These are phyloP conservation scores for Percopsis omiscomaycus DNA, from an alignment of 2,797 vertebrate genomes.

Conservation along the genomic window DNA sequence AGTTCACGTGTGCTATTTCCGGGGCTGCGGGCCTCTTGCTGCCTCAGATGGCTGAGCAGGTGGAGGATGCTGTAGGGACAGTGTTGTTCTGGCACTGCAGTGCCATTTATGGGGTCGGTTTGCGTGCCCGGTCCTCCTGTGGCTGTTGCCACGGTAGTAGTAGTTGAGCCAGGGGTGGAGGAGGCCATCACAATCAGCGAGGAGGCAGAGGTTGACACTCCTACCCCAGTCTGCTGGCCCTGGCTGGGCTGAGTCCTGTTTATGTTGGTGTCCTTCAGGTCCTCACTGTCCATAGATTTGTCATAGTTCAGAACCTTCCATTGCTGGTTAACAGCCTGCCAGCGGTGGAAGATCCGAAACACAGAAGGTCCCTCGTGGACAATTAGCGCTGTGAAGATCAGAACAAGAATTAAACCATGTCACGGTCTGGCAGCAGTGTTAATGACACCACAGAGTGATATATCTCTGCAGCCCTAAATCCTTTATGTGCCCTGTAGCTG, in stretches of 20 bases:
- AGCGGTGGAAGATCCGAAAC: slow-evolving; percentile 97
- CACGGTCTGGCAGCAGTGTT: slow-evolving; percentile 41
- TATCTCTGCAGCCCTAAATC: slow-evolving; percentile 35
- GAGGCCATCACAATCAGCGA: slow-evolving; percentile 81
- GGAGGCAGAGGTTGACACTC: slow-evolving; percentile 85
- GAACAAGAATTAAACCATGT: slow-evolving; percentile 53
- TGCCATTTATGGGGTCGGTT: slow-evolving; percentile 66
- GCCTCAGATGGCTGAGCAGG: slow-evolving; percentile 94
- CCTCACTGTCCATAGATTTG: slow-evolving; percentile 91
- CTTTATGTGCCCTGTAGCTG: slow-evolving; percentile 11
- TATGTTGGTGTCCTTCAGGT: slow-evolving; percentile 81
- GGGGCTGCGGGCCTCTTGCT: slow-evolving; percentile 84
- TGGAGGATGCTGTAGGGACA: slow-evolving; percentile 97
- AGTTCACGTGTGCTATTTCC: slow-evolving; percentile 90
- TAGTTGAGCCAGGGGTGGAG: slow-evolving; percentile 75
- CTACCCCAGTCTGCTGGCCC: slow-evolving; percentile 77
- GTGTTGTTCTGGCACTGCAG: slow-evolving; percentile 89
- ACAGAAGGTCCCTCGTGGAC: slow-evolving; percentile 97
- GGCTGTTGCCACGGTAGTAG: slow-evolving; percentile 55
- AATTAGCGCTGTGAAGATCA: slow-evolving; percentile 84
- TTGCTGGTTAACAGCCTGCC: slow-evolving; percentile 99
- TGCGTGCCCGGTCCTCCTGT: slow-evolving; percentile 50
- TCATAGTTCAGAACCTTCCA: slow-evolving; percentile 99
- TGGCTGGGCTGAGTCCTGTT: slow-evolving; percentile 80
- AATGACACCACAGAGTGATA: slow-evolving; percentile 48